Percentiles rank a stretch among this genome's conserved stretches.
Conservation (phyloP, 1,140 invertebrate genomes). For the Hermatobates lingyangjiaoensis region DNA sequence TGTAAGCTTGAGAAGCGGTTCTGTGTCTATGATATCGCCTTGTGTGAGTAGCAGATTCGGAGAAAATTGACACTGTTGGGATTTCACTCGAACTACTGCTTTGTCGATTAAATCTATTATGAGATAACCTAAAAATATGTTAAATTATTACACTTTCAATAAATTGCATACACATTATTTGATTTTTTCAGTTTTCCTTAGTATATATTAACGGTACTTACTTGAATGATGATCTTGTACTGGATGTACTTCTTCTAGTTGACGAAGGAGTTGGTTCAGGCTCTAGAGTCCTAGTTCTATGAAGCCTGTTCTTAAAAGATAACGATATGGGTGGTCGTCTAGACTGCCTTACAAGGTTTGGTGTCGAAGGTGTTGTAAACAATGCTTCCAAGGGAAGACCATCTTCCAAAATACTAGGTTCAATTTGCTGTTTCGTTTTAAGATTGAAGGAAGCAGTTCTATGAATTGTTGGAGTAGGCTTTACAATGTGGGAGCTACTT, state of each 20-base stretch:
- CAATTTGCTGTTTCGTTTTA: slow-evolving; percentile 2
- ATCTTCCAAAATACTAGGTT: slow-evolving; percentile 29
- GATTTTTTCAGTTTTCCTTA: no score
- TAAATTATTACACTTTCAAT: neutral
- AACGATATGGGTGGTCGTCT: slow-evolving; percentile 25
- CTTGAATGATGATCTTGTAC: neutral
- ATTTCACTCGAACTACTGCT: slow-evolving; percentile 26
- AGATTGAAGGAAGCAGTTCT: neutral
- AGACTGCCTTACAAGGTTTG: slow-evolving; percentile 28
- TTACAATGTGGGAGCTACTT: slow-evolving; percentile 31
- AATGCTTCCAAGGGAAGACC: slow-evolving; percentile 28
- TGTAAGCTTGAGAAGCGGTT: slow-evolving; percentile 5
- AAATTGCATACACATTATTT: no score
- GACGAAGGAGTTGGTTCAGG: neutral
- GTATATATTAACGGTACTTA: no score
- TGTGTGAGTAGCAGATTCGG: slow-evolving; percentile 29
- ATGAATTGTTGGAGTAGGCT: slow-evolving; percentile 28
- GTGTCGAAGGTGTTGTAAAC: slow-evolving; percentile 23
- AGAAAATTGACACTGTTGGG: slow-evolving; percentile 40
- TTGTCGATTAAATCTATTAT: slow-evolving; percentile 29
- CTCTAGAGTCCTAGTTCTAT: slow-evolving; percentile 8
- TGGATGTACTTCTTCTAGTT: slow-evolving; percentile 1
- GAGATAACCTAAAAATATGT: slow-evolving; percentile 12
- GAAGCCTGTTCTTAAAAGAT: slow-evolving; percentile 16
- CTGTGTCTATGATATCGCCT: slow-evolving; percentile 23